Percentiles rank a stretch among this genome's conserved stretches.
Conservation (phyloP, 2,888 invertebrate genomes). For the Sthenelais limicola region DNA sequence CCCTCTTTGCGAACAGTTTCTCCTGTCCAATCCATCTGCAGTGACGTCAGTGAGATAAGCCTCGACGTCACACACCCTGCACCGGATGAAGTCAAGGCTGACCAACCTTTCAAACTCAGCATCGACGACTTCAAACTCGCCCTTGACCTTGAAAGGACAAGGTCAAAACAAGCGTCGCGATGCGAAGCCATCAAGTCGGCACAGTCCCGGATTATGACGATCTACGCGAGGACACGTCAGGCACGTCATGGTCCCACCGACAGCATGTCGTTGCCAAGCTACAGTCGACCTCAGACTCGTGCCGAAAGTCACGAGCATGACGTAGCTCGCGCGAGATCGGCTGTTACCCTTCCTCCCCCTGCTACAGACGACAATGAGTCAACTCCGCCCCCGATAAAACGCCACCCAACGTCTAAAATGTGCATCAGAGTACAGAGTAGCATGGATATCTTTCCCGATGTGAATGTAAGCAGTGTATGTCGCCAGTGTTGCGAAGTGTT, state of each 20-base stretch:
- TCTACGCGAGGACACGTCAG: constrained; percentile 2
- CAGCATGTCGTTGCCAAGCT: constrained; percentile 29
- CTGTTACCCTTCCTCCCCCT: background rate
- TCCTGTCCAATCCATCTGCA: background rate
- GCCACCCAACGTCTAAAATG: background rate
- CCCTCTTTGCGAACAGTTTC: too few species aligned
- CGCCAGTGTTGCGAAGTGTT: constrained; percentile 57
- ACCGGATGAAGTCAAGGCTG: background rate
- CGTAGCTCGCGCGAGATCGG: background rate
- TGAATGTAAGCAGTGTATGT: constrained; percentile 36
- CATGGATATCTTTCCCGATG: background rate
- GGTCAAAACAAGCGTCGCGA: constrained; percentile 19
- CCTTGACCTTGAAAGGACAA: constrained; percentile 22
- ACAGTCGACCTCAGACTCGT: constrained; percentile 22
- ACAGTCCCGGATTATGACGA: constrained; percentile 7
- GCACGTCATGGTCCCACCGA: constrained; percentile 5
- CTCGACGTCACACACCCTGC: background rate
- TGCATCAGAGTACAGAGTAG: constrained; percentile 42
- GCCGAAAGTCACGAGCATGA: background rate
- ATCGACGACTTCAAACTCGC: constrained; percentile 13
- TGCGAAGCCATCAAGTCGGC: constrained; percentile 10
- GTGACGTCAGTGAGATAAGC: constrained; percentile 28
- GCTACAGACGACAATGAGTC: background rate
- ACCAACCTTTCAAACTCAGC: constrained; percentile 7
- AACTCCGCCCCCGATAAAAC: background rate